These are phyloP conservation scores for Okamejei kenojei DNA, from an alignment of 2,797 vertebrate species.

Conservation along the genomic window DNA sequence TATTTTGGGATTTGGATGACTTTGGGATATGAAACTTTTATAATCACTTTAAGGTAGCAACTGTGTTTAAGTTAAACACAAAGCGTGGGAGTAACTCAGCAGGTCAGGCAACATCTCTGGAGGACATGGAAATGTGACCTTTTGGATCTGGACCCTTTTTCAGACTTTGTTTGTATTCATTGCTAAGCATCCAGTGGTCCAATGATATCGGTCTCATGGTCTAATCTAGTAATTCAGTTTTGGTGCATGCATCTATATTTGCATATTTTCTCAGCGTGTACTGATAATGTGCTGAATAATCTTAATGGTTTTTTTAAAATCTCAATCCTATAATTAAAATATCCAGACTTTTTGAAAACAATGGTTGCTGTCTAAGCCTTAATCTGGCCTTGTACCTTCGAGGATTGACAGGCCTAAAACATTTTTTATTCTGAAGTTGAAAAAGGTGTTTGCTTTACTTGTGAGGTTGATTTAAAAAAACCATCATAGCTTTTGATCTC, in stretches of 20 bases:
- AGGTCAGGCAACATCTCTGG: too few species aligned
- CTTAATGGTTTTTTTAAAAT: neutral
- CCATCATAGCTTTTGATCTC: neutral
- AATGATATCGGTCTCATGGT: neutral
- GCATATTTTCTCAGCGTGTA: neutral
- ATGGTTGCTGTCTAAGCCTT: neutral
- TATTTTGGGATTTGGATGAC: neutral
- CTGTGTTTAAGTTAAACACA: too few species aligned
- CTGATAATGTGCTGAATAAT: neutral
- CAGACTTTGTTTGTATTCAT: too few species aligned
- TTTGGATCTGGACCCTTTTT: too few species aligned
- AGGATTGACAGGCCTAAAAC: neutral
- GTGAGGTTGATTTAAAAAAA: neutral
- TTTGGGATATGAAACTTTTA: too few species aligned
- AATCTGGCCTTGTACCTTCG: neutral
- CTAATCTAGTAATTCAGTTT: neutral
- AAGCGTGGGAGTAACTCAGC: too few species aligned
- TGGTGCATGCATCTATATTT: neutral
- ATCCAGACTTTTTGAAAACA: neutral
- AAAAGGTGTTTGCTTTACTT: neutral
- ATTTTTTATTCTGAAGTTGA: neutral
- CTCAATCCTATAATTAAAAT: neutral
- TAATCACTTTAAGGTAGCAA: neutral
- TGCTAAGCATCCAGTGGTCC: too few species aligned
- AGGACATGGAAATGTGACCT: too few species aligned